Evolutionary conservation across 2,888 invertebrate species (phyloP), one percentile per base, ranked within the genome.

Genomic region (Timema cristinae): DNA sequence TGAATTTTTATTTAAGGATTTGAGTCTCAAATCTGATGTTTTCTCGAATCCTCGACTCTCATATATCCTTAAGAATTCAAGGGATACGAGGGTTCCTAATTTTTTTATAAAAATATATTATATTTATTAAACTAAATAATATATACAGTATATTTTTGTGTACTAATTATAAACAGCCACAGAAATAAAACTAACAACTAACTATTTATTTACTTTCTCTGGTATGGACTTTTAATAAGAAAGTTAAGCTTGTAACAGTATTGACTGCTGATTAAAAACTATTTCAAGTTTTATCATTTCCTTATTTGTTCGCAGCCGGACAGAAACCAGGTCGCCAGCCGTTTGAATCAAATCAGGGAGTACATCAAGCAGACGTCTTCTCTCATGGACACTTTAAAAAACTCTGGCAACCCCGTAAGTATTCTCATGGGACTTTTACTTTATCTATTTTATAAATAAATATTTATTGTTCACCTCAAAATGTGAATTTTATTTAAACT

Each of bases 291-390:
- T 66, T 8, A 48, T 47, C 10, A 16, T 50, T 67, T 7, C 32
- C 50, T n/a, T 6, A 11, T 50, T 68, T 69, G 50, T 50, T 15
- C 63, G 11, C 48, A 73, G 76, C 89, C 89, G 7, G 89, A 90
- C 76, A 86, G 89, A 69, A 87, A 86, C 47, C 88, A 90, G 70
- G 90, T 91, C 59, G 89, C 91, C 78, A 87, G 87, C 51, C 86
- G 90, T 67, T 83, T 91, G 16, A 87, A 87, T 73, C 90, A 91
- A 81, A 91, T 91, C 75, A 83, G 89, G 68, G 91, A 91, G 79
- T 91, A 91, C 79, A 89, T 91, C 74, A 85, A 88, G 78, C 88
- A 90, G 54, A 91, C 90, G 7, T 87, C 89, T 49, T 87, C 88
- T 1, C 85, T 91, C 75, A 90, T 91, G 80, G 88, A 89, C 71